Evolutionary conservation across 2,888 invertebrate genomes (phyloP).

Genomic region (Zele albiditarsus): DNA sequence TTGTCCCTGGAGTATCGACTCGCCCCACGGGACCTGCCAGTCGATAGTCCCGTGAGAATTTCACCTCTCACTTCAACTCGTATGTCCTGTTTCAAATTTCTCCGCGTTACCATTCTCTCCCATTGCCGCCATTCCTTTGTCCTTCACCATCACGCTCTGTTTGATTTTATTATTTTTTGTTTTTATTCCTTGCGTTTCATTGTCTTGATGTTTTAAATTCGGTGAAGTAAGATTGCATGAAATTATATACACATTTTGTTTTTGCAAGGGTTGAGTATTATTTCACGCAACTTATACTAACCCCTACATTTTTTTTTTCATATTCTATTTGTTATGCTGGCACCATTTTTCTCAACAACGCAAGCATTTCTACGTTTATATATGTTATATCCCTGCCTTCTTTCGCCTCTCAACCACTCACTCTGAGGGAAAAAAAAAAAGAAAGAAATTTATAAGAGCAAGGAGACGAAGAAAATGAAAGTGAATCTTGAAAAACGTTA

Average conservation of each 20-base stretch:
- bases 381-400: conserved; percentile 46
- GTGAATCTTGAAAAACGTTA: conserved; percentile 63
- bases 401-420: conserved; percentile 38
- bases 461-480: conserved; percentile 58
- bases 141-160: conserved; percentile 27
- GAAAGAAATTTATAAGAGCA: conserved; percentile 31
- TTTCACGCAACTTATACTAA: not conserved
- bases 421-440: conserved; percentile 5
- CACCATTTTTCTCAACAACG: not conserved
- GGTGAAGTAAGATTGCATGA: conserved; percentile 18
- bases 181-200: conserved; percentile 40
- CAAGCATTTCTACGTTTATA: conserved; percentile 1
- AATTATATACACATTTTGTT: conserved; percentile 21
- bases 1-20: conserved; percentile 73
- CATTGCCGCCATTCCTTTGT: conserved; percentile 29
- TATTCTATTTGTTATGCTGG: not conserved
- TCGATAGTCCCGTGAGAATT: conserved; percentile 72
- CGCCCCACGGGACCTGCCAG: conserved; percentile 72
- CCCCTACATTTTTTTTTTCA: not conserved
- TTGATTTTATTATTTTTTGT: conserved; percentile 11
- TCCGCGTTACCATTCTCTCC: conserved; percentile 31
- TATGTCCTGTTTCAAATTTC: conserved; percentile 12
- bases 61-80: conserved; percentile 58
- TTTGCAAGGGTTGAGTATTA: not conserved
- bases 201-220: not conserved